phyloP scores from a whole-genome alignment of 2,888 invertebrate genomes.

The Tuta absoluta region DNA sequence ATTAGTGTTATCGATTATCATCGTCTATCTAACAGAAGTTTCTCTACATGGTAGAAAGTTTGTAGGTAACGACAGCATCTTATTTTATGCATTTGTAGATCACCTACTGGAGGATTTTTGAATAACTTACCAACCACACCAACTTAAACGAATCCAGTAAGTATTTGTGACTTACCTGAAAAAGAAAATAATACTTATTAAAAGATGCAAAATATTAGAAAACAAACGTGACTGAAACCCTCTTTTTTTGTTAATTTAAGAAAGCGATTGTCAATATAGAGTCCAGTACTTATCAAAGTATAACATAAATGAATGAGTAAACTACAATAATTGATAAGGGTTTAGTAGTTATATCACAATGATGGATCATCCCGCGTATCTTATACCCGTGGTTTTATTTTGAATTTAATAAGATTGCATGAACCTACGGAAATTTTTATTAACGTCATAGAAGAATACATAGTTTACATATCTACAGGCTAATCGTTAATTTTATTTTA shows the following conservation, averaged over 20 bases:
- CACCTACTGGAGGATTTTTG: not conserved
- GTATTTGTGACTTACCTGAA: not conserved
- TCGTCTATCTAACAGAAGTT: conserved; percentile 13
- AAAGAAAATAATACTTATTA: not conserved
- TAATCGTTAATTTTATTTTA: too few relatives aligned
- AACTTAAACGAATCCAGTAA: not conserved
- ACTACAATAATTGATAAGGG: not conserved
- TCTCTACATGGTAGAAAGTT: conserved; percentile 17
- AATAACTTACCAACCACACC: not conserved
- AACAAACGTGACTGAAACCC: too few relatives aligned
- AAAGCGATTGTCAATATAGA: not conserved
- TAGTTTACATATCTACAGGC: too few relatives aligned
- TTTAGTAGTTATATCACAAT: not conserved
- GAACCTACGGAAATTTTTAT: not conserved
- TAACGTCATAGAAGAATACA: not conserved
- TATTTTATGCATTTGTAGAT: too few relatives aligned
- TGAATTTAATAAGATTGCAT: not conserved
- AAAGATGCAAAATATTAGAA: not conserved
- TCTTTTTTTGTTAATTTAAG: too few relatives aligned
- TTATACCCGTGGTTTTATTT: not conserved
- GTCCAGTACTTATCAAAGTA: not conserved
- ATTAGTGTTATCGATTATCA: conserved; percentile 20
- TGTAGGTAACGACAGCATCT: not conserved
- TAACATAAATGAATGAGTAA: not conserved
- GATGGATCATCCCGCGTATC: not conserved